Base-by-base conservation (phyloP, 2,113 vertebrate species). In the Ceratotherium simum region DNA sequence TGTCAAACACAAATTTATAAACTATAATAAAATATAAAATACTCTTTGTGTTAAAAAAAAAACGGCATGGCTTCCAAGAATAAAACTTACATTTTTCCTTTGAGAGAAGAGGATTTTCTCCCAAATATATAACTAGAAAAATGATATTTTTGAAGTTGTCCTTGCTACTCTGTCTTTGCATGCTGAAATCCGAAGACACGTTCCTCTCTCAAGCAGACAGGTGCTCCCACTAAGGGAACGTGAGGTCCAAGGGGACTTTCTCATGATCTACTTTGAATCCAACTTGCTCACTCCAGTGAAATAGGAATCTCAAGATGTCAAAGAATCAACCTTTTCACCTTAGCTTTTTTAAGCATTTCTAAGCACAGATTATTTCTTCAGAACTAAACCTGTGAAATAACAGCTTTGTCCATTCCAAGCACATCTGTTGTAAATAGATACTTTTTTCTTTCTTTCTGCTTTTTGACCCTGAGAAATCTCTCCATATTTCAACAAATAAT, bases 381-480 rank as follows among this genome's bases (percentile, higher is more conserved):
- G 20, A 76, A 60, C 17, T 2, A 36, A 95, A 91, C n/a, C 72
- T 51, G n/a, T 33, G 64, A 87, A 93, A 62, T 80, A 62, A 51
- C 13, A 80, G 70, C n/a, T 85, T 92, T 76, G 64, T 48, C 46
- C 33, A 81, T 84, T 95, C 79, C 95, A 80, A 88, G 25, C 65
- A 79, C 76, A 95, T 60, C 76, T 97, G 60, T 79, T 79, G 69
- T 33, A 96, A 96, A 93, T 10, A 78, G 58, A 97, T 82, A 92
- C 51, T 39, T 72, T 27, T 54, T 60, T 36, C 29, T n/a, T 73
- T 65, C 73, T 39, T 82, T 86, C 36, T 60, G 72, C 33, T 36
- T 60, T 95, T 78, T 91, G 81, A 80, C 54, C 82, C 54, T 9
- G 20, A 86, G 67, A 70, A 86, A 82, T 17, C 48, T 62, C 48